Percentiles rank a stretch among this genome's conserved stretches.
Evolutionary conservation across 2,888 invertebrate genomes (phyloP).

Genomic region (Lepidonotus clava): DNA sequence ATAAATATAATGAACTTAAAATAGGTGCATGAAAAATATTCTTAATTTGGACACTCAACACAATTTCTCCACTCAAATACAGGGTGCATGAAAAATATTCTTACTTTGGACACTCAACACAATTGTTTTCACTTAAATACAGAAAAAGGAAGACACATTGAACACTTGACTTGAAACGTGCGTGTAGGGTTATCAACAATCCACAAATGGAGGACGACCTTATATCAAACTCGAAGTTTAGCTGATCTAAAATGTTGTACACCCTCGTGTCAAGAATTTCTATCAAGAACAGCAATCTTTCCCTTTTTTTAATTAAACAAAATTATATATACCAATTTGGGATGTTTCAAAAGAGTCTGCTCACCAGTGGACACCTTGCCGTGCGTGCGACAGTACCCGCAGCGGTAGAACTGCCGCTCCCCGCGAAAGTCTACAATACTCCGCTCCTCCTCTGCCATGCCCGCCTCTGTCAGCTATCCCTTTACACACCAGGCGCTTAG

Average conservation of each 20-base stretch:
- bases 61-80: no score
- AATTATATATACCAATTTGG: neutral
- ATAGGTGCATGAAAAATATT: no score
- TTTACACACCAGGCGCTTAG: neutral
- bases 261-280: neutral
- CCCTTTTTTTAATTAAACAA: neutral
- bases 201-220: neutral
- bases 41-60: no score
- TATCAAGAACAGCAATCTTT: neutral
- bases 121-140: no score
- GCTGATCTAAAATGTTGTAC: neutral
- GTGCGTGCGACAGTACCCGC: constrained; percentile 28
- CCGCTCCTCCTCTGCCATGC: neutral
- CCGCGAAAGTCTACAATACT: constrained; percentile 18
- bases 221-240: neutral
- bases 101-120: no score
- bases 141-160: no score
- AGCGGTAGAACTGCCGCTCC: neutral
- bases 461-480: neutral
- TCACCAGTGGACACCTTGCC: constrained; percentile 45
- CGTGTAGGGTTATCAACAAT: neutral
- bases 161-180: neutral
- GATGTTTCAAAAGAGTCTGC: neutral
- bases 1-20: neutral
- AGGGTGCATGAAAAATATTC: no score